Conservation (phyloP, 2,888 invertebrate genomes). For the Leptopterna dolabrata region DNA sequence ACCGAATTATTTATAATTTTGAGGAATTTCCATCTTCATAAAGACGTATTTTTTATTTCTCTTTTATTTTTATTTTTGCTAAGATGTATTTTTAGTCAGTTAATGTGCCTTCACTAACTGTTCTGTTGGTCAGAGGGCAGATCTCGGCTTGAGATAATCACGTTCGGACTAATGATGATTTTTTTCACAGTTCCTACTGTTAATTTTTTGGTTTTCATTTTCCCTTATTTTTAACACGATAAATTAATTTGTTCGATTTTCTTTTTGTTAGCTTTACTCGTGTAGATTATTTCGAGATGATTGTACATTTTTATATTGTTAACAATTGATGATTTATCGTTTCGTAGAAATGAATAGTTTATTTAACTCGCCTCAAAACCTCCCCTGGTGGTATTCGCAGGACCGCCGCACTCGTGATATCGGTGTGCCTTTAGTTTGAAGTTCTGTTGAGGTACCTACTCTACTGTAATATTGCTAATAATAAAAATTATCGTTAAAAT, state of each 20-base stretch:
- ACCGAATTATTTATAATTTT: not conserved
- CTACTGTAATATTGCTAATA: not conserved
- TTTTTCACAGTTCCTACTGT: constrained; percentile 41
- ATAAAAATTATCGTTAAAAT: not conserved
- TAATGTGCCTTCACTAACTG: too few species aligned
- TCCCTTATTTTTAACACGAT: not conserved
- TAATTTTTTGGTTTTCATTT: not conserved
- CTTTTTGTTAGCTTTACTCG: not conserved
- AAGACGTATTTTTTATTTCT: too few species aligned
- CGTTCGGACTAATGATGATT: not conserved
- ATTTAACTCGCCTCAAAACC: not conserved
- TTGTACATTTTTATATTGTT: constrained; percentile 4
- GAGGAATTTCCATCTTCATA: too few species aligned
- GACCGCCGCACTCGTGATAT: constrained; percentile 21
- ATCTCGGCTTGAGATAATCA: too few species aligned
- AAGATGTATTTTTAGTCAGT: not conserved
- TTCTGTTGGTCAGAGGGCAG: too few species aligned
- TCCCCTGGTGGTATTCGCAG: not conserved
- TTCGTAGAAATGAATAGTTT: constrained; percentile 41
- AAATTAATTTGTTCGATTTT: not conserved
- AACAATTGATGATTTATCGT: not conserved
- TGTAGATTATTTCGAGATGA: constrained; percentile 12
- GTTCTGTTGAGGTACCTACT: constrained; percentile 4
- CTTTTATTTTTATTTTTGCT: too few species aligned
- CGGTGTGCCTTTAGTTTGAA: constrained; percentile 29